Conservation (phyloP, 2,888 invertebrate genomes). For the Lapara coniferarum region DNA sequence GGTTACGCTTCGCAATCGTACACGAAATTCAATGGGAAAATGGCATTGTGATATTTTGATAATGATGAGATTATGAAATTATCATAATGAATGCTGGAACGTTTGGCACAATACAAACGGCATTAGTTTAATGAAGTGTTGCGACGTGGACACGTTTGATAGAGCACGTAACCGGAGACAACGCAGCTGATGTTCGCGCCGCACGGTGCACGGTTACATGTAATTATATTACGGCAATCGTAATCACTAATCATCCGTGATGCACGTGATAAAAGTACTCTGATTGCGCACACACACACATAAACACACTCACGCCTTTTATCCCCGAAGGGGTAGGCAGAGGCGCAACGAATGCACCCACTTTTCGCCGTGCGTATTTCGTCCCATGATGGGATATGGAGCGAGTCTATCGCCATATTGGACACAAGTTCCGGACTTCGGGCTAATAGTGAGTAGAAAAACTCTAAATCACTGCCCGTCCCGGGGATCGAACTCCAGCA, state of each 20-base stretch:
- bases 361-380: too few species aligned
- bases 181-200: constrained; percentile 38
- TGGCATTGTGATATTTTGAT: constrained; percentile 27
- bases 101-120: constrained; percentile 30
- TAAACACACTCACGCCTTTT: too few species aligned
- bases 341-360: too few species aligned
- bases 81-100: constrained; percentile 33
- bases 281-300: neutral
- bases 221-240: constrained; percentile 20
- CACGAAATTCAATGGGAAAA: constrained; percentile 43
- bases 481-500: too few species aligned
- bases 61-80: constrained; percentile 16
- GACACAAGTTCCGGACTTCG: too few species aligned
- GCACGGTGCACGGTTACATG: constrained; percentile 15
- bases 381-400: too few species aligned
- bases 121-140: constrained; percentile 33
- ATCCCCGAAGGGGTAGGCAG: too few species aligned
- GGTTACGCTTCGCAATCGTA: constrained; percentile 42
- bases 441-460: too few species aligned
- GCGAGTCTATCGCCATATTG: too few species aligned
- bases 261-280: neutral
- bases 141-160: constrained; percentile 41
- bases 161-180: constrained; percentile 50
- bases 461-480: too few species aligned
- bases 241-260: constrained; percentile 13